Conservation (phyloP, 2,888 invertebrate genomes). For the Mantis religiosa region DNA sequence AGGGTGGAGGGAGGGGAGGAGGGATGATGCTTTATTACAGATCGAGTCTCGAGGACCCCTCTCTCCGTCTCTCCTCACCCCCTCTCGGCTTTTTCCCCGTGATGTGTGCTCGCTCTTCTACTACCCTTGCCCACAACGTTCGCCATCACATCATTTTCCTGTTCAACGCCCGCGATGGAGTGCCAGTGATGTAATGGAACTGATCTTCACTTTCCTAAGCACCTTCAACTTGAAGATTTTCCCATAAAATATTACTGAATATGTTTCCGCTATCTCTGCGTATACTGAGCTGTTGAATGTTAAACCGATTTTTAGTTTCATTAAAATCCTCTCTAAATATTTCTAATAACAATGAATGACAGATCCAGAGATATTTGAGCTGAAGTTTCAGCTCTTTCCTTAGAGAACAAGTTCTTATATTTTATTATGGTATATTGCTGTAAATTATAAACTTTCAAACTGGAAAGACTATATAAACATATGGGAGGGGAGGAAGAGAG, state of each 20-base stretch:
- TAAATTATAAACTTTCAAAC: too few species aligned
- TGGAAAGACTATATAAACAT: too few species aligned
- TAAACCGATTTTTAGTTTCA: too few species aligned
- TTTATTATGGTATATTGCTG: too few species aligned
- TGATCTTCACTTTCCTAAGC: neutral
- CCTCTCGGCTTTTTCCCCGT: neutral
- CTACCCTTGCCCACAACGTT: neutral
- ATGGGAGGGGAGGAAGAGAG: too few species aligned
- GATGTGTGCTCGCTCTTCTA: neutral
- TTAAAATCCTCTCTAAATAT: too few species aligned
- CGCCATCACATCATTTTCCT: neutral
- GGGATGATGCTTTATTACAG: conserved; percentile 16
- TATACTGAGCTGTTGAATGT: too few species aligned
- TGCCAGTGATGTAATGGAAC: neutral
- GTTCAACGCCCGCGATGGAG: neutral
- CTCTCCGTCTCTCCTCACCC: neutral
- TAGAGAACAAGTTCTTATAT: too few species aligned
- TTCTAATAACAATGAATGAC: too few species aligned
- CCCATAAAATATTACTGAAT: neutral
- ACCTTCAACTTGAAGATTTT: neutral
- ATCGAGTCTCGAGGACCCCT: neutral
- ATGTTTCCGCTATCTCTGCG: too few species aligned
- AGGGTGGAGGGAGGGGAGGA: neutral
- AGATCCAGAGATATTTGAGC: too few species aligned
- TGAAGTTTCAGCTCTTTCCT: too few species aligned